Base-by-base conservation (phyloP, 1,140 invertebrate genomes). In the Coenobita brevimanus region DNA sequence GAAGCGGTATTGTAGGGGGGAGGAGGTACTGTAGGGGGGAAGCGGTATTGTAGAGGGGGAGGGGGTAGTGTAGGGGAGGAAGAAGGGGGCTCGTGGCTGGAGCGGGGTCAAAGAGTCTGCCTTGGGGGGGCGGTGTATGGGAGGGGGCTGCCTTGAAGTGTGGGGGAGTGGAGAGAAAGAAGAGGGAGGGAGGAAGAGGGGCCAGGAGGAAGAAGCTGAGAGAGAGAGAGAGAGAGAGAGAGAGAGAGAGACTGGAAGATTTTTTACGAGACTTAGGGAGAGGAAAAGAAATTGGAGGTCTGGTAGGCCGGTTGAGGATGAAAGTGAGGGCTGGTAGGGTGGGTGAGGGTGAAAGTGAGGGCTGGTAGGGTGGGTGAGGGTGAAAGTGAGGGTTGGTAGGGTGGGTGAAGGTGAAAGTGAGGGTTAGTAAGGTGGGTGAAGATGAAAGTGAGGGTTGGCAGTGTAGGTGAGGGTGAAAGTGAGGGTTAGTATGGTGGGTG, bases 51-150 rank as follows among this genome's bases (percentile, higher is more conserved):
- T n/a, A n/a, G n/a, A n/a, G n/a, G n/a, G n/a, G n/a, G n/a, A n/a
- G n/a, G n/a, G n/a, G n/a, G n/a, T n/a, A n/a, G n/a, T n/a, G n/a
- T n/a, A n/a, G n/a, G n/a, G n/a, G n/a, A n/a, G n/a, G n/a, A n/a
- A 41, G 43, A 46, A 41, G 15, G 21, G 38, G 75, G 43, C 33
- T 38, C 76, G 76, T 76, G 41, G 57, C 76, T 21, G 76, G 50
- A 79, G 76, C 76, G 76, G 50, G 76, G 50, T 57, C 76, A 79
- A 27, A 60, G 76, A 78, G 75, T 78, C 75, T 50, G 30, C 30
- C 64, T 4, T 6, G 64, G 64, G 64, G n/a, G 30, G 64, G 64
- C 6, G 54, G 54, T n/a, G 54, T n/a, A n/a, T 57, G 64, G n/a
- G 30, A 33, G 64, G 64, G 64, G 64, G n/a, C 4, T 67, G n/a